These are phyloP conservation scores for Drosophila kanapiae DNA, from an alignment of 1,140 invertebrate species.

Conservation along the genomic window DNA sequence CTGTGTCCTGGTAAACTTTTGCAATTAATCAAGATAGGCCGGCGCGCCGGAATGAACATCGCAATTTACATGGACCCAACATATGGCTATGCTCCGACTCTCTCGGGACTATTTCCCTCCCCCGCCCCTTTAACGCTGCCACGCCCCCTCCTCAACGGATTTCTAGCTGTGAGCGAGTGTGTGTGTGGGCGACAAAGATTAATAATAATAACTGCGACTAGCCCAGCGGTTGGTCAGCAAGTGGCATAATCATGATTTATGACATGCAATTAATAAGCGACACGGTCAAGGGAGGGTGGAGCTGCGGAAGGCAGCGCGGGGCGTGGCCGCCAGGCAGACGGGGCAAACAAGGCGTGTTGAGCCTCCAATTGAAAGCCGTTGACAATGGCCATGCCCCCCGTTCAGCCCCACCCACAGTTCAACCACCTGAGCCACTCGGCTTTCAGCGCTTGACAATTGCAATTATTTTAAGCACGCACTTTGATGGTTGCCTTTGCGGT, in stretches of 20 bases:
- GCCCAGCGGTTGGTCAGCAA: slow-evolving; percentile 78
- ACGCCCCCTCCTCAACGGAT: slow-evolving; percentile 4
- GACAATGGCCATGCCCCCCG: slow-evolving; percentile 49
- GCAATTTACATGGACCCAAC: slow-evolving; percentile 71
- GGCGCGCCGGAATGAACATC: slow-evolving; percentile 49
- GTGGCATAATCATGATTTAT: slow-evolving; percentile 84
- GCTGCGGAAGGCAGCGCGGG: neutral
- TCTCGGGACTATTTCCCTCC: slow-evolving; percentile 22
- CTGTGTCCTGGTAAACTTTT: slow-evolving; percentile 78
- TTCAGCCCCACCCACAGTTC: neutral
- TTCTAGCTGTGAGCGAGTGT: slow-evolving; percentile 15
- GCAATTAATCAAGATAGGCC: slow-evolving; percentile 82
- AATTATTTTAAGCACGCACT: slow-evolving; percentile 76
- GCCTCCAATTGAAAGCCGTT: slow-evolving; percentile 74
- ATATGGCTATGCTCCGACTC: slow-evolving; percentile 56
- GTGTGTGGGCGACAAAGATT: slow-evolving; percentile 77
- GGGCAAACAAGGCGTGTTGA: slow-evolving; percentile 37
- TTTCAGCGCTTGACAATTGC: slow-evolving; percentile 44
- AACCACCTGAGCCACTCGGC: slow-evolving; percentile 30
- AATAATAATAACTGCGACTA: slow-evolving; percentile 83
- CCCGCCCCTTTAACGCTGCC: too few species aligned
- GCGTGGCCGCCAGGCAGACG: slow-evolving; percentile 6
- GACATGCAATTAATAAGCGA: slow-evolving; percentile 81
- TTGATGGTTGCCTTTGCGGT: slow-evolving; percentile 48
- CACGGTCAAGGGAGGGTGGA: slow-evolving; percentile 35